These are phyloP conservation scores for Apis dorsata DNA, from an alignment of 1,140 invertebrate genomes.

Conservation along the genomic window DNA sequence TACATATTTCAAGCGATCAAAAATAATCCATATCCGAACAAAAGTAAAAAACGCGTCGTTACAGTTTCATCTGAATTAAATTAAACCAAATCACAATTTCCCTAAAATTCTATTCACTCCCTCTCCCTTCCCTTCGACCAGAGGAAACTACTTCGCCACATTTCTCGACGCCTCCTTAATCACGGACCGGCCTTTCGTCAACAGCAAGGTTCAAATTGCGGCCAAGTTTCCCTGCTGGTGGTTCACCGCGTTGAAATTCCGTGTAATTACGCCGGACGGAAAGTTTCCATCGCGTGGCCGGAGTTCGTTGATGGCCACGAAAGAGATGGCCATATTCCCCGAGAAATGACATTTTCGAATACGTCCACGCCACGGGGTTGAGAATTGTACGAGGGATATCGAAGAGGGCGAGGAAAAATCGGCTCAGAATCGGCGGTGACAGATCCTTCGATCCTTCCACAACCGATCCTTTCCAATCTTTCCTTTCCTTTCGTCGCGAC, in stretches of 20 bases:
- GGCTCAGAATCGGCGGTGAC: conserved; percentile 8
- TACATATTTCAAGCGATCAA: too few species aligned
- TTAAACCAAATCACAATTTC: not conserved
- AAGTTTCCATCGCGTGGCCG: conserved; percentile 49
- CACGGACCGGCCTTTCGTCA: conserved; percentile 6
- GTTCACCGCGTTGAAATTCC: conserved; percentile 67
- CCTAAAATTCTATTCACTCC: not conserved
- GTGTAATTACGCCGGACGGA: conserved; percentile 66
- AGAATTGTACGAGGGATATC: conserved; percentile 37
- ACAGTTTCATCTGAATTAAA: not conserved
- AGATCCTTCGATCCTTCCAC: conserved; percentile 42
- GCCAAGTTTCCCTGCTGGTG: conserved; percentile 65
- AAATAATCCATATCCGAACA: too few species aligned
- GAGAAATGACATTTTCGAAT: conserved; percentile 20
- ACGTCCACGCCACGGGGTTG: conserved; percentile 30
- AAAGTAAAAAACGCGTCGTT: too few species aligned
- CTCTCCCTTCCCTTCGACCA: not conserved
- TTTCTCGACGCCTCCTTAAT: not conserved
- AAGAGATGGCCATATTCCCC: too few species aligned
- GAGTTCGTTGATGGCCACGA: not conserved
- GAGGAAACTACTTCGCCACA: not conserved
- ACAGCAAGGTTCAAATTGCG: conserved; percentile 68
- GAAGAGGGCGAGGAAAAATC: conserved; percentile 46
- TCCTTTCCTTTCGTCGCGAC: not conserved
- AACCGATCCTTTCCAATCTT: conserved; percentile 14